Base-by-base conservation (phyloP, 2,797 vertebrate genomes). In the Chromis chromis region DNA sequence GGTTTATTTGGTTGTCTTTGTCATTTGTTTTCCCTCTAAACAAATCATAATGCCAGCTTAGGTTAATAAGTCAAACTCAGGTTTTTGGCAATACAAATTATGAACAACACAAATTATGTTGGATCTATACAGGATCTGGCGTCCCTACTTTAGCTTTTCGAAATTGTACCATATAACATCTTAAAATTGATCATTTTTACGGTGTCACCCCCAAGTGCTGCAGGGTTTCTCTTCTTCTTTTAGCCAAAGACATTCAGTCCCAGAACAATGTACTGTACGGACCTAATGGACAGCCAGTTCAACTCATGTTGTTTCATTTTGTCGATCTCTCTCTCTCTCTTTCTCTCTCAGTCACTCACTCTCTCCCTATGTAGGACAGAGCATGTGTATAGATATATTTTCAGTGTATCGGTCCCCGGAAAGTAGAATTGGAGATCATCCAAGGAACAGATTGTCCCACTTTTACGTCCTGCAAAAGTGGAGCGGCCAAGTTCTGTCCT, bases 361-460 rank as follows among this genome's bases (percentile, higher is more conserved):
- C 85, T 70, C 76, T 81, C 68, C 79, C 82, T 94, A 95, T 95
- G 92, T 95, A 95, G 95, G 95, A 92, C 95, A 94, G 91, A 89
- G 86, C 85, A 79, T 90, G 91, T 92, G 92, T 93, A 93, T 94
- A 92, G 94, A 94, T 94, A 93, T 95, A 95, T 95, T 95, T 95
- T 94, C 95, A 95, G 94, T 94, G 91, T 93, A 93, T 92, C 77
- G 56, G 94, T 95, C 95, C 94, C 94, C 90, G 91, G 95, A 94
- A 95, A 95, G 91, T 94, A 95, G 93, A 94, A 91, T 94, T 95
- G 95, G 94, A 95, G 89, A 91, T 90, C 88, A 86, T 94, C 95
- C 95, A 95, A 93, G 92, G 95, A 95, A 95, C 95, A 95, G 94
- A 93, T 94, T 95, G 95, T 94, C 95, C 95, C 95, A 95, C 92